Conservation (phyloP, 2,888 invertebrate species). For the Xestia sexstrigata region DNA sequence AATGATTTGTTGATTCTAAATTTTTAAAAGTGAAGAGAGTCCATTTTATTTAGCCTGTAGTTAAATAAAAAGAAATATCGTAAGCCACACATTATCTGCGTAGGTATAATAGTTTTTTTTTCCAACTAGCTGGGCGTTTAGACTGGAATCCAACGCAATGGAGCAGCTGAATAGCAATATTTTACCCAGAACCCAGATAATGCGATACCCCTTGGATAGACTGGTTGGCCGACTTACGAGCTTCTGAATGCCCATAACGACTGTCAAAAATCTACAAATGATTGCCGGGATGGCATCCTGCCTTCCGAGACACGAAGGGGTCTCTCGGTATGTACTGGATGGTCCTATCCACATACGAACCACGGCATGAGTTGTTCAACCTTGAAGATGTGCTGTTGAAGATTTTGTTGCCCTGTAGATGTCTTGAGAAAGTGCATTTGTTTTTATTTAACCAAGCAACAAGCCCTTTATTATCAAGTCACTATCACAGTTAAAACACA, state of each 20-base stretch:
- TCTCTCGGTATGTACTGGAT: not conserved
- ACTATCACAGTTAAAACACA: not conserved
- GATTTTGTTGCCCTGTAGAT: too few relatives aligned
- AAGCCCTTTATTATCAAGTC: not conserved
- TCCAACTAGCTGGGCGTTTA: not conserved
- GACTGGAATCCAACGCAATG: not conserved
- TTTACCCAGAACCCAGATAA: not conserved
- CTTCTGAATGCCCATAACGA: not conserved
- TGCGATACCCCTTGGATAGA: not conserved
- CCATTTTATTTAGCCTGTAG: not conserved
- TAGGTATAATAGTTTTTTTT: not conserved
- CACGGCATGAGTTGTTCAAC: not conserved
- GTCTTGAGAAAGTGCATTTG: not conserved
- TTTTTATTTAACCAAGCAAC: not conserved
- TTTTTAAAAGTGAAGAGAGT: not conserved
- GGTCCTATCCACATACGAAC: not conserved
- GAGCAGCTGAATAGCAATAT: not conserved
- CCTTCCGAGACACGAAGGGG: not conserved
- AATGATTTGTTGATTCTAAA: slow-evolving; percentile 21
- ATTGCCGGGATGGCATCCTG: not conserved
- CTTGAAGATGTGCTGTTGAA: not conserved
- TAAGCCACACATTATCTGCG: not conserved
- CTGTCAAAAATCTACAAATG: not conserved
- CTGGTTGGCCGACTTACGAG: not conserved
- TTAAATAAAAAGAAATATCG: not conserved